phyloP scores from a whole-genome alignment of 2,113 vertebrate species.

The Phasianus colchicus region DNA sequence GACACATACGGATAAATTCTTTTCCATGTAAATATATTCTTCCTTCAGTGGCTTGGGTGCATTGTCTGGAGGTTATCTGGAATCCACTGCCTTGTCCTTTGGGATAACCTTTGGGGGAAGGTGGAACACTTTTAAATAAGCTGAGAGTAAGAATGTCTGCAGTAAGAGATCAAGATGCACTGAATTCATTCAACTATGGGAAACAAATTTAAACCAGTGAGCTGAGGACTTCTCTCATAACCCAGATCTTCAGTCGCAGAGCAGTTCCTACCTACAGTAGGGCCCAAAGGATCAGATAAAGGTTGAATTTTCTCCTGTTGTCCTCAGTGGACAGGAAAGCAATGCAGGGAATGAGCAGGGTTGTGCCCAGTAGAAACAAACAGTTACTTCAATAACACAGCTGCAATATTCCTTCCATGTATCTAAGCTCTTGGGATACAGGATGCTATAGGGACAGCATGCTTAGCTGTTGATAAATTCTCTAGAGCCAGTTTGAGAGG shows the following conservation, averaged over 20 bases:
- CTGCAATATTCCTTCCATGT: neutral
- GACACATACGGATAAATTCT: neutral
- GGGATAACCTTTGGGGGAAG: neutral
- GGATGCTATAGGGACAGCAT: rapidly evolving
- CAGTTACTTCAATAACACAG: neutral
- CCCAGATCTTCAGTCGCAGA: neutral
- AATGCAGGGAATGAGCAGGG: neutral
- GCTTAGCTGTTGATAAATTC: neutral
- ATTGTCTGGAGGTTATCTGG: neutral
- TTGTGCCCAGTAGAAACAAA: neutral
- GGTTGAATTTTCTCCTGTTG: neutral
- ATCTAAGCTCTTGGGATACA: neutral
- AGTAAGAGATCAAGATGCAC: neutral
- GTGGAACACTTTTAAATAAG: neutral
- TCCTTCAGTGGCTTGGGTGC: neutral
- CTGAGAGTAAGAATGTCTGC: neutral
- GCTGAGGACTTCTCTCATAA: neutral
- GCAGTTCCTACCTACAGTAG: neutral
- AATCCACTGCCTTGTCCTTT: neutral
- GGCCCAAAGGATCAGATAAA: neutral
- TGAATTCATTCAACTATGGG: neutral
- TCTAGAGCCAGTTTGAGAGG: neutral
- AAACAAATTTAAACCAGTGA: rapidly evolving
- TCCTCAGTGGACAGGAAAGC: neutral
- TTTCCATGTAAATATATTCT: neutral